A percentile compares a stretch with the other conserved stretches of the same genome.
Conservation (phyloP, 2,888 invertebrate species). For the Limenitis camilla region DNA sequence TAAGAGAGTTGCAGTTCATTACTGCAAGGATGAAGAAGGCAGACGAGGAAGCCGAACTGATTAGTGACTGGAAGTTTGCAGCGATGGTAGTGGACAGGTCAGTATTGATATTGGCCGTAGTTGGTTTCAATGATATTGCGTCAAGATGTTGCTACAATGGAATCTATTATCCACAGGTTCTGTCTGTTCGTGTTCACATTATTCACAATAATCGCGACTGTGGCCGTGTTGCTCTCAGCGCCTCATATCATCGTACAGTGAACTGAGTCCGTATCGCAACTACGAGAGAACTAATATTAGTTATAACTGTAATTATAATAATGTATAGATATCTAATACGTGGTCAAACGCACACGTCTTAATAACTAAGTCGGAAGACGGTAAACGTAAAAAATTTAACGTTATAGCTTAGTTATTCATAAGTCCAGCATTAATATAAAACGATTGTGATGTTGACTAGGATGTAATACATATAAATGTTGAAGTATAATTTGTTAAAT, state of each 20-base stretch:
- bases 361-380: slow-evolving; percentile 56
- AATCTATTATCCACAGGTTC: slow-evolving; percentile 75
- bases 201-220: slow-evolving; percentile 94
- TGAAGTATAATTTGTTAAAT: slow-evolving; percentile 61
- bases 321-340: slow-evolving; percentile 41
- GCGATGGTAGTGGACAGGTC: slow-evolving; percentile 97
- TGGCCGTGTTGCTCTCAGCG: slow-evolving; percentile 91
- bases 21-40: slow-evolving; percentile 95
- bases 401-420: slow-evolving; percentile 41
- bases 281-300: slow-evolving; percentile 66
- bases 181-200: slow-evolving; percentile 96
- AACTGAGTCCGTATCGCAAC: slow-evolving; percentile 27
- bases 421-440: slow-evolving; percentile 53
- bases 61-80: slow-evolving; percentile 98
- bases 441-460: slow-evolving; percentile 70
- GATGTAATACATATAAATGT: slow-evolving; percentile 60
- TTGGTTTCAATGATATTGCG: no score
- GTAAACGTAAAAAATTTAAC: slow-evolving; percentile 46
- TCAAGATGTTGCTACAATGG: slow-evolving; percentile 15
- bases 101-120: slow-evolving; percentile 19
- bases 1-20: slow-evolving; percentile 95
- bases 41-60: slow-evolving; percentile 93
- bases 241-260: slow-evolving; percentile 97
- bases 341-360: slow-evolving; percentile 70
- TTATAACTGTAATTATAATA: slow-evolving; percentile 40